Base-by-base conservation (phyloP, 2,888 invertebrate species). In the Caenorhabditis uteleia region DNA sequence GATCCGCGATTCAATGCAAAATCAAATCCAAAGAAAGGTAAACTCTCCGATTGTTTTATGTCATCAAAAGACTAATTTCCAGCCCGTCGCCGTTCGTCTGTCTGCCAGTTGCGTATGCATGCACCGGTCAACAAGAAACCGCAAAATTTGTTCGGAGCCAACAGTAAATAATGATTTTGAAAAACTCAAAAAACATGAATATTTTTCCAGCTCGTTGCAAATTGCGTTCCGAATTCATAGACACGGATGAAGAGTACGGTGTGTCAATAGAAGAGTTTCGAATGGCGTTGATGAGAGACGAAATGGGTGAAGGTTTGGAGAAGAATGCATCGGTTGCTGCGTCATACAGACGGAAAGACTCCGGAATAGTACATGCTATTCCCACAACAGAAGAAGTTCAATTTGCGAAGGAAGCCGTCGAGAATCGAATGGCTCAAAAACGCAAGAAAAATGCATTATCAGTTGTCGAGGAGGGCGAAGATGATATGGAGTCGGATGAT, bases 181-280 rank as follows among this genome's bases (percentile, higher is more conserved):
- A 5, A 8, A 14, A 23, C 4, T 21, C 16, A 40, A 40, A 38
- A 7, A 36, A n/a, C 18, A 5, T 20, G 20, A 36, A 36, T n/a
- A n/a, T n/a, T n/a, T n/a, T n/a, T n/a, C n/a, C n/a, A n/a, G n/a
- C n/a, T n/a, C n/a, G n/a, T n/a, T n/a, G n/a, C n/a, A n/a, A n/a
- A 3, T 6, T 62, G 0, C 50, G 56, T 2, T 2, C 39, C 20
- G 61, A 56, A 23, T 62, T 56, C 43, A 36, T 62, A 8, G 56
- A 62, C 18, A 31, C 27, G 3, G 7, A 34, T 8, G 31, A 31
- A 5, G 21, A 33, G 4, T 21, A 25, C 21, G 68, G 68, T 2
- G 20, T 58, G 3, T 68, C 68, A 1, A 27, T 51, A 20, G 68
- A 68, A 31, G 68, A 64, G 43, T 68, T 50, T 20, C 46, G 60